A percentile compares a stretch with the other conserved stretches of the same genome.
phyloP scores from a whole-genome alignment of 2,113 vertebrate species.

The Hucho hucho region DNA sequence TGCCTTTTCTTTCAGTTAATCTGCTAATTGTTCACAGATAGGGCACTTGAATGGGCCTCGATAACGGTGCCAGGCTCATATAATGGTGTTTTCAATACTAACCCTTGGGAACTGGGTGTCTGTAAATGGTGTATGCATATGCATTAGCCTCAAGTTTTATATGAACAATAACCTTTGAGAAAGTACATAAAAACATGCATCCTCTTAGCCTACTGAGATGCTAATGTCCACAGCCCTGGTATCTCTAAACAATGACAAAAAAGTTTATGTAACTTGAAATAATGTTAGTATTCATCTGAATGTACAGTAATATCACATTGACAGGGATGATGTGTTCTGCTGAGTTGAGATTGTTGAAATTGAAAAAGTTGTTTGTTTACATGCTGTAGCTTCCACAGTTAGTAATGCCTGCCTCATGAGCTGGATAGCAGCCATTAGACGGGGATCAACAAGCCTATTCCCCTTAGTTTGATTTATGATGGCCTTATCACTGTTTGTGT shows the following conservation, averaged over 20 bases:
- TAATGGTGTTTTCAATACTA: slow-evolving; percentile 40
- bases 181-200: background rate
- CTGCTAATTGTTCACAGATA: slow-evolving; percentile 61
- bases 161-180: background rate
- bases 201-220: background rate
- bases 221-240: background rate
- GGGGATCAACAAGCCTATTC: slow-evolving; percentile 43
- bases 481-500: slow-evolving; percentile 49
- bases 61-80: slow-evolving; percentile 54
- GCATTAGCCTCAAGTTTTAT: background rate
- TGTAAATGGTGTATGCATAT: background rate
- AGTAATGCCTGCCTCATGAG: slow-evolving; percentile 11
- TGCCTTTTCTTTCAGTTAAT: slow-evolving; percentile 38
- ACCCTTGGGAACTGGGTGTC: background rate
- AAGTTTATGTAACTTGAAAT: background rate
- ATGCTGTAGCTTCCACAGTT: slow-evolving; percentile 10
- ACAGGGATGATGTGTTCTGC: background rate
- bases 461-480: slow-evolving; percentile 51
- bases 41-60: slow-evolving; percentile 47
- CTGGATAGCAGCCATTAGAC: slow-evolving; percentile 31
- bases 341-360: too few species aligned
- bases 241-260: background rate
- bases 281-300: background rate
- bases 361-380: background rate
- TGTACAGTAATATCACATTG: background rate